Evolutionary conservation across 2,113 vertebrate species (phyloP).

Genomic region (Aplodontia rufa): DNA sequence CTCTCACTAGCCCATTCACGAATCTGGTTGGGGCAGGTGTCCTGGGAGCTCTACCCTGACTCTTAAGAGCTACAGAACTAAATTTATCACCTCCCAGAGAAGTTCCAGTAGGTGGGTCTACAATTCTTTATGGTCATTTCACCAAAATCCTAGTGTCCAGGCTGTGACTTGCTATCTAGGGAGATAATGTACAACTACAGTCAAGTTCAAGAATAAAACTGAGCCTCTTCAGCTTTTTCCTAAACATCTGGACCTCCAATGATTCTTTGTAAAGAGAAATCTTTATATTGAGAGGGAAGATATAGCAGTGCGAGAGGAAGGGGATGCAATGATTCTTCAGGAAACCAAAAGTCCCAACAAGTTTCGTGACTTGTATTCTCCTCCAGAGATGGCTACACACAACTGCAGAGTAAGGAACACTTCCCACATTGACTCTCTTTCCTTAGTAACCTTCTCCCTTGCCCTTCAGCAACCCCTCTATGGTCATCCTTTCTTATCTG

Average conservation of each 20-base stretch:
- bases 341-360: background rate
- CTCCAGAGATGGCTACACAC: background rate
- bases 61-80: background rate
- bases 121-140: background rate
- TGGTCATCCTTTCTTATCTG: background rate
- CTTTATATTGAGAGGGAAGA: background rate
- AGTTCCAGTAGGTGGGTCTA: background rate
- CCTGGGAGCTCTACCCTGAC: background rate
- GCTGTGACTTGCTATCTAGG: background rate
- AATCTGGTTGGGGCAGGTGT: conserved; percentile 57
- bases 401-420: background rate
- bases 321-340: background rate
- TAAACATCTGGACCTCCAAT: background rate
- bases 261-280: background rate
- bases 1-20: conserved; percentile 30
- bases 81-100: background rate
- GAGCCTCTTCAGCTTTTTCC: background rate
- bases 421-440: background rate
- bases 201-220: background rate
- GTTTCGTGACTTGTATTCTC: background rate
- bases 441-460: accelerated
- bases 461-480: background rate
- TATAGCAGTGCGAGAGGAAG: accelerated
- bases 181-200: background rate
- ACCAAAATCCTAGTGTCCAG: background rate